Conservation (phyloP, 2,888 invertebrate species). For the Eupithecia exiguata region DNA sequence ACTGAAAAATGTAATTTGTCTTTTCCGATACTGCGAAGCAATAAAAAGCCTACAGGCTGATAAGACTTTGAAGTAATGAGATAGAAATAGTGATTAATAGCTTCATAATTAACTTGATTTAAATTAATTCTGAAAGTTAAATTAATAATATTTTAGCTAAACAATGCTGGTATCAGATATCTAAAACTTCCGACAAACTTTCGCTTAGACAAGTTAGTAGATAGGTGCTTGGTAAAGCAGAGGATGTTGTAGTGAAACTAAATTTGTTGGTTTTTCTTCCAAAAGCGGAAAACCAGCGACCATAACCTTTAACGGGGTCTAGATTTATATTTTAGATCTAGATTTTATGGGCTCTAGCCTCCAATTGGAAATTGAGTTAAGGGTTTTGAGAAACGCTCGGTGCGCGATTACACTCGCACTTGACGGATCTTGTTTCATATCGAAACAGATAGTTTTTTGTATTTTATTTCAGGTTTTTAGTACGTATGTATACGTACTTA, state of each 20-base stretch:
- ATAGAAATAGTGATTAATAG: background rate
- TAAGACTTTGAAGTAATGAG: background rate
- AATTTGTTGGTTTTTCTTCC: background rate
- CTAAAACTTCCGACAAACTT: constrained; percentile 2
- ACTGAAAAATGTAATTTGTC: no score
- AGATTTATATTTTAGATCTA: background rate
- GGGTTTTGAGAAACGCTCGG: no score
- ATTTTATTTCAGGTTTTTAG: background rate
- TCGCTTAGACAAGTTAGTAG: constrained; percentile 1
- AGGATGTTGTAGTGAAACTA: constrained; percentile 3
- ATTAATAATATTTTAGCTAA: background rate
- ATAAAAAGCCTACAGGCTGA: no score
- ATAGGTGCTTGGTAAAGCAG: background rate
- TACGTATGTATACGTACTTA: no score
- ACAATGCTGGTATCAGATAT: background rate
- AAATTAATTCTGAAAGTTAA: background rate
- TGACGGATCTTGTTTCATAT: no score
- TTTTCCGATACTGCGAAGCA: no score
- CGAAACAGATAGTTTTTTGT: background rate
- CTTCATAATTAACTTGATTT: background rate
- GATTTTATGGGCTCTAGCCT: background rate
- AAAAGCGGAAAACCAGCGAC: background rate
- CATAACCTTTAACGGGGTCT: background rate
- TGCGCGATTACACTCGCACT: no score
- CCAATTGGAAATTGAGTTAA: background rate